These are phyloP conservation scores for Thripadectes ignobilis DNA, from an alignment of 2,797 vertebrate genomes.

Conservation along the genomic window DNA sequence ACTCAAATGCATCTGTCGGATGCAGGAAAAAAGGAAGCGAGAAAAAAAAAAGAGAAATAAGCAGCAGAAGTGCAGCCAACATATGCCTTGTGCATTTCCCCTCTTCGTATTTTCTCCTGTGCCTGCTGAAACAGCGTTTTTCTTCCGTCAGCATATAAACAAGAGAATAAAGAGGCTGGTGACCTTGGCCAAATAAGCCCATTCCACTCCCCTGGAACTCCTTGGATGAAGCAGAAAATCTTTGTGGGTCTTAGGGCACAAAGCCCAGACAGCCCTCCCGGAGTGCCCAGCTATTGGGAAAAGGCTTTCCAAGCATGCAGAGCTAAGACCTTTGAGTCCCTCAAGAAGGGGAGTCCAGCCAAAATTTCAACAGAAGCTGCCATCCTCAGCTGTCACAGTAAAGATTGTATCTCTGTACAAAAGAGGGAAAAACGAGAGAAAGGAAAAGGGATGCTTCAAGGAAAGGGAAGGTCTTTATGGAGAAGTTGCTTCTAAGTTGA, in stretches of 20 bases:
- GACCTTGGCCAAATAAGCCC: not conserved
- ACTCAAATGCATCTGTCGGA: not conserved
- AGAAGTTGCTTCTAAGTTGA: not conserved
- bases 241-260: not conserved
- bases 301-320: not conserved
- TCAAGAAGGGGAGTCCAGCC: not conserved
- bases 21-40: not conserved
- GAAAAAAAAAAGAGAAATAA: not conserved
- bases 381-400: not conserved
- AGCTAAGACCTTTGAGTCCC: not conserved
- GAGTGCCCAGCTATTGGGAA: not conserved
- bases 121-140: conserved; percentile 1
- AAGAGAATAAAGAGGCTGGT: not conserved
- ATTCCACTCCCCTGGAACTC: not conserved
- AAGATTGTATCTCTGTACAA: not conserved
- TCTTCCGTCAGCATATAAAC: not conserved
- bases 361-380: not conserved
- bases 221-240: not conserved
- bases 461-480: not conserved
- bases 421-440: not conserved
- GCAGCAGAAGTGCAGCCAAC: not conserved
- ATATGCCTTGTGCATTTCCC: not conserved
- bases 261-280: not conserved
- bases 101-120: not conserved
- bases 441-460: not conserved